Conservation (phyloP, 2,113 vertebrate genomes). For the Halcyon senegalensis region DNA sequence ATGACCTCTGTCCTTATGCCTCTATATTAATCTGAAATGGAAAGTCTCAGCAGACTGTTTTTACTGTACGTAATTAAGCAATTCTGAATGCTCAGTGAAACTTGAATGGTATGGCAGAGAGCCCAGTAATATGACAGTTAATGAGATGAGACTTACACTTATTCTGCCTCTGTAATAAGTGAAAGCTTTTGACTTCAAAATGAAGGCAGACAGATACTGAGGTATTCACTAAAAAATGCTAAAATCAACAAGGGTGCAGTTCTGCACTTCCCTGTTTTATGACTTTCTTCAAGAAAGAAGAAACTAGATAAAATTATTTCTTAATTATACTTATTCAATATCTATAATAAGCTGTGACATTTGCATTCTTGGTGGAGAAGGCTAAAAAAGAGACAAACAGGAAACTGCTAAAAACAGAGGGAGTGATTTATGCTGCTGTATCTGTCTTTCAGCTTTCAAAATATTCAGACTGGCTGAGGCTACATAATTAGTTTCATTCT, state of each 20-base stretch:
- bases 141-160: slow-evolving; percentile 74
- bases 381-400: not conserved
- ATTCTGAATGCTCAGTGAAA: slow-evolving; percentile 74
- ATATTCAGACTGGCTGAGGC: slow-evolving; percentile 2
- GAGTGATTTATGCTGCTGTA: not conserved
- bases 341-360: slow-evolving; percentile 34
- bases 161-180: slow-evolving; percentile 65
- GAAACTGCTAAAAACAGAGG: slow-evolving; percentile 2
- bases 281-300: slow-evolving; percentile 21
- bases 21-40: slow-evolving; percentile 63
- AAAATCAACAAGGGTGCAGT: not conserved
- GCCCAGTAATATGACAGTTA: slow-evolving; percentile 75
- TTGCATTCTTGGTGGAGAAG: slow-evolving; percentile 8
- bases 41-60: slow-evolving; percentile 70
- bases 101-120: slow-evolving; percentile 69
- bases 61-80: slow-evolving; percentile 78
- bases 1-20: slow-evolving; percentile 63
- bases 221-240: slow-evolving; percentile 48
- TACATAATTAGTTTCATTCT: not conserved
- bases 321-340: slow-evolving; percentile 54
- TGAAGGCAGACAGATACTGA: slow-evolving; percentile 43
- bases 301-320: slow-evolving; percentile 46
- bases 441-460: slow-evolving; percentile 1
- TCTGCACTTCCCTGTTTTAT: slow-evolving; percentile 37
- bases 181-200: slow-evolving; percentile 38